Evolutionary conservation across 2,888 invertebrate genomes (phyloP), one percentile per base, ranked within the genome.

Genomic region (Trichopria drosophilae): DNA sequence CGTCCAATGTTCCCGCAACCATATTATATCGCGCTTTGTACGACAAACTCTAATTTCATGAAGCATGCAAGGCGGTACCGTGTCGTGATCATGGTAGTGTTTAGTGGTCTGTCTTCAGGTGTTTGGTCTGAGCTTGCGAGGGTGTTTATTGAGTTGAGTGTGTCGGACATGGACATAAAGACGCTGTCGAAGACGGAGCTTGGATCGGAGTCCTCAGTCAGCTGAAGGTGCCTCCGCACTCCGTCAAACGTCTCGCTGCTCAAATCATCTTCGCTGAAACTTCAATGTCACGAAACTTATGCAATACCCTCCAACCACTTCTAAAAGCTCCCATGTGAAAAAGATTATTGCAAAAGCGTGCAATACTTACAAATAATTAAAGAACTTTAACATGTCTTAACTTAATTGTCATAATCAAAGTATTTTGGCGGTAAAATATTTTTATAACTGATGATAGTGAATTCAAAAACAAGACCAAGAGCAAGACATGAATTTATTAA

Each of bases 121-220:
- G 73, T 75, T 68, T 70, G 73, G 55, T 75, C 73, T 61, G 72
- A 73, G 65, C 73, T 75, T 69, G 68, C 71, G 60, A 74, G 68
- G 64, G 75, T 75, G 65, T 75, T 75, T 64, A 75, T 73, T 51
- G 75, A 75, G 68, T 74, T 75, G 63, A 75, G 69, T 63, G 74
- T 75, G 67, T 75, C 74, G 63, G 75, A 75, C 71, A 75, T 70
- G 59, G 74, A 74, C 70, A 75, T 71, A 68, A 75, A 68, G 64
- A 75, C 73, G 56, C 73, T 75, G 69, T 75, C 72, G 63, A 73
- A 73, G 63, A 73, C 61, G 50, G 75, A 75, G 63, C 74, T 72
- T 59, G 66, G 67, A 56, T 71, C 71, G 62, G 69, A 69, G 57
- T 74, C 71, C 59, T 72, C 73, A 59, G 65, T 69, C 63, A 55